Base-by-base conservation (phyloP, 2,113 vertebrate genomes). In the Lucifuga dentata region DNA sequence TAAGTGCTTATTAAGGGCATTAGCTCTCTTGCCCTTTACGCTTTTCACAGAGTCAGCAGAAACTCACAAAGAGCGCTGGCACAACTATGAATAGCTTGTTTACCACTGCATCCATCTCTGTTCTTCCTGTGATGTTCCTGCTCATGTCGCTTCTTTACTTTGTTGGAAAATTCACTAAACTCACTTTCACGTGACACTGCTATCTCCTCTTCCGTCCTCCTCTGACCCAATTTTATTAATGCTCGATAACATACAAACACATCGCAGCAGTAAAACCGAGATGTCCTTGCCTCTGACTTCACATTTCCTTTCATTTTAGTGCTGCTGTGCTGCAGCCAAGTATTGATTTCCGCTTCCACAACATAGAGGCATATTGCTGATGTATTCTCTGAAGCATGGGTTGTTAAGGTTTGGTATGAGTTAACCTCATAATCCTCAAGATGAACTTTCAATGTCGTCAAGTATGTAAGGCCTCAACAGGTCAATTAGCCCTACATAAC, bases 381-480 rank as follows among this genome's bases (percentile, higher is more conserved):
- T 40, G 38, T 29, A 19, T 24, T 52, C 23, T 52, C 32, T 32
- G 9, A 57, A 21, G 11, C 20, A 36, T 2, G 16, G 26, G n/a
- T 43, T 21, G 11, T n/a, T 49, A 13, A 1, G 16, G 26, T 19
- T 49, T 21, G 11, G n/a, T 49, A 13, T 17, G 36, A 39, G 20
- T 41, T 53, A 36, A 61, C 32, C 48, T 36, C 19, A 8, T 53
- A 24, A 13, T 41, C 43, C 15, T 45, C 50, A 17, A 2, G 24
- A 69, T 20, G 35, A 53, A 26, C 58, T 57, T 29, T 33, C 19
- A 46, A 20, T 23, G n/a, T 33, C 17, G 44, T 20, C 11, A 13
- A n/a, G 10, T 39, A 23, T 35, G 26, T 11, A 50, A 39, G 32
- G 49, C 68, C 61, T 78, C 62, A 24, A 11, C 38, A 23, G 40